A percentile compares a stretch with the other conserved stretches of the same genome.
Evolutionary conservation across 2,888 invertebrate genomes (phyloP).

Genomic region (Agrilus biguttatus): DNA sequence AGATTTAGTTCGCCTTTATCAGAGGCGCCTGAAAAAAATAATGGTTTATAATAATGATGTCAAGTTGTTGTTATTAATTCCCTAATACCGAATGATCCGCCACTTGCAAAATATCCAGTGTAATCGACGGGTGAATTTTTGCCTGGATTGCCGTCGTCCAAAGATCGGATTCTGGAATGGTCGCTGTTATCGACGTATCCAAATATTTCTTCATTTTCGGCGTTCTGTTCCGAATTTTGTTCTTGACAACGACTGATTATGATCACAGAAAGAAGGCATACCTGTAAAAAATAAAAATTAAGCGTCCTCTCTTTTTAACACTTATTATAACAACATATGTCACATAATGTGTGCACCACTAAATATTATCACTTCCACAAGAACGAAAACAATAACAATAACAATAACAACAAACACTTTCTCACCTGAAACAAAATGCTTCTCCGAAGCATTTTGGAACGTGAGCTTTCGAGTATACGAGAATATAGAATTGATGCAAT

Average conservation of each 20-base stretch:
- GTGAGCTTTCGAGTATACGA: conserved; percentile 11
- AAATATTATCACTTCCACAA: neutral
- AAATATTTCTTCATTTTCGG: conserved; percentile 15
- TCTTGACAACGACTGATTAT: conserved; percentile 13
- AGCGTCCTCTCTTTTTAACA: neutral
- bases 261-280: conserved; percentile 4
- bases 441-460: conserved; percentile 21
- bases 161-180: conserved; percentile 7
- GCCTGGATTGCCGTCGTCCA: conserved; percentile 13
- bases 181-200: conserved; percentile 12
- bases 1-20: no score
- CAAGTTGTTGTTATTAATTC: conserved; percentile 5
- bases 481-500: conserved; percentile 18
- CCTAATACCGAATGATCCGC: conserved; percentile 12
- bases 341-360: neutral
- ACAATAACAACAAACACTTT: conserved; percentile 8
- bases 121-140: conserved; percentile 19
- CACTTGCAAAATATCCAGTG: conserved; percentile 23
- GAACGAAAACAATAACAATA: neutral
- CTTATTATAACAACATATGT: neutral
- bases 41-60: neutral
- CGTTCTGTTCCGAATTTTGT: conserved; percentile 16
- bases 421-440: conserved; percentile 25
- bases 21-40: no score
- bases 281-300: neutral